A percentile compares a stretch with the other conserved stretches of the same genome.
phyloP scores from a whole-genome alignment of 2,113 vertebrate species.

The Hirundichthys speculiger region DNA sequence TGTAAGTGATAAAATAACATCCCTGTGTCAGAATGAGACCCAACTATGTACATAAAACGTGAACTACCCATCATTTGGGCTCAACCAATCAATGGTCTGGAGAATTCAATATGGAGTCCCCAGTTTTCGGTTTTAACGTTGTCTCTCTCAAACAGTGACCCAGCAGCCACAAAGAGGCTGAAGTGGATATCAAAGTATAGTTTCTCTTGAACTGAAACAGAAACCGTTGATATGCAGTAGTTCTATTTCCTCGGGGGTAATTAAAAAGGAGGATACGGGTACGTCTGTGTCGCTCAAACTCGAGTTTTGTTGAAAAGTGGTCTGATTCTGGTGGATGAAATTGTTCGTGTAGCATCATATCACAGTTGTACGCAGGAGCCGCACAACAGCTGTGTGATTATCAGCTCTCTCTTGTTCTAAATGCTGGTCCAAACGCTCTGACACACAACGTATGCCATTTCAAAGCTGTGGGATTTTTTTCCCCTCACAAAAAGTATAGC shows the following conservation, averaged over 20 bases:
- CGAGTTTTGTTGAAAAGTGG: no score
- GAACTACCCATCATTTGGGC: no score
- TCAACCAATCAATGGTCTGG: no score
- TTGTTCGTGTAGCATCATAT: slow-evolving; percentile 45
- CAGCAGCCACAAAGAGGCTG: slow-evolving; percentile 22
- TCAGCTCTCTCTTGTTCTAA: no score
- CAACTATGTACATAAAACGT: not conserved
- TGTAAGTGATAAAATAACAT: not conserved
- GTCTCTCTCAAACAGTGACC: slow-evolving; percentile 3
- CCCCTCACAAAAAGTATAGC: not conserved
- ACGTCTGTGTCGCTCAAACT: no score
- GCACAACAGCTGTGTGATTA: slow-evolving; percentile 49
- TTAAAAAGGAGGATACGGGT: no score
- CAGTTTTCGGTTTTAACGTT: not conserved
- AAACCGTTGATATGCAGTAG: slow-evolving; percentile 17
- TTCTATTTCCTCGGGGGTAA: no score
- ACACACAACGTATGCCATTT: not conserved
- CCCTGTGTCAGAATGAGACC: not conserved
- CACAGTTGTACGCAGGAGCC: slow-evolving; percentile 33
- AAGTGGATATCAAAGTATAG: slow-evolving; percentile 1
- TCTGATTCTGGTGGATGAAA: slow-evolving; percentile 22
- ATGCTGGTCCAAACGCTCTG: not conserved
- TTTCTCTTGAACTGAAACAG: slow-evolving; percentile 57
- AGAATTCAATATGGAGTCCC: not conserved
- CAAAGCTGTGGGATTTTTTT: no score